A percentile compares a stretch with the other conserved stretches of the same genome.
phyloP scores from a whole-genome alignment of 2,113 vertebrate genomes.

The Rafetus swinhoei region DNA sequence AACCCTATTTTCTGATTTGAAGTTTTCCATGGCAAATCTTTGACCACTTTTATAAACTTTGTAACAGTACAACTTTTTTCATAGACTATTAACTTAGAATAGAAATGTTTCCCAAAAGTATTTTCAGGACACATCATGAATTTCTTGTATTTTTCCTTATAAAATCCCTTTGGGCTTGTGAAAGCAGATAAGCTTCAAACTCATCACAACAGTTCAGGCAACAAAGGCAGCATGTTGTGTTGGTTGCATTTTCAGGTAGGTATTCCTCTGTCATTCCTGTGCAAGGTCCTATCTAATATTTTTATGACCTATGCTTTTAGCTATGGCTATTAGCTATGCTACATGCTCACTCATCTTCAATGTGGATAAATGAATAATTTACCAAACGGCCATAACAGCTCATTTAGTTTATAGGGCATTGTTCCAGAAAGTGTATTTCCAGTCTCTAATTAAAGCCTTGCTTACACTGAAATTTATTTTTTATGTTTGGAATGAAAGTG shows the following conservation, averaged over 20 bases:
- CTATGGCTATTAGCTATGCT: background rate
- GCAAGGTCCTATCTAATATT: background rate
- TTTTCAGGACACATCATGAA: background rate
- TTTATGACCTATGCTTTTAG: background rate
- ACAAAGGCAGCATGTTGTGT: background rate
- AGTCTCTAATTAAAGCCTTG: background rate
- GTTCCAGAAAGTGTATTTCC: fast-evolving
- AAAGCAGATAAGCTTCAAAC: background rate
- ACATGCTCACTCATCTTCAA: background rate
- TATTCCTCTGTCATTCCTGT: background rate
- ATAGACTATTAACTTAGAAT: background rate
- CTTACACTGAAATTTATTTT: background rate
- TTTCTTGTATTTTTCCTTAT: background rate
- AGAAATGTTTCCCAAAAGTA: background rate
- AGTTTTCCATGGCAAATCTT: background rate
- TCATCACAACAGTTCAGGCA: background rate
- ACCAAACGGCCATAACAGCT: background rate
- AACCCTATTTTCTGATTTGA: background rate
- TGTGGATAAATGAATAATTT: background rate
- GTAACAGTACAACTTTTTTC: background rate
- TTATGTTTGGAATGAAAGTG: background rate
- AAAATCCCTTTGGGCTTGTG: background rate
- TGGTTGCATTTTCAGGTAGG: background rate
- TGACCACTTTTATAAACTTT: background rate
- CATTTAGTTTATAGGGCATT: background rate